phyloP scores from a whole-genome alignment of 1,140 invertebrate species.

The Drosophila parabipectinata region DNA sequence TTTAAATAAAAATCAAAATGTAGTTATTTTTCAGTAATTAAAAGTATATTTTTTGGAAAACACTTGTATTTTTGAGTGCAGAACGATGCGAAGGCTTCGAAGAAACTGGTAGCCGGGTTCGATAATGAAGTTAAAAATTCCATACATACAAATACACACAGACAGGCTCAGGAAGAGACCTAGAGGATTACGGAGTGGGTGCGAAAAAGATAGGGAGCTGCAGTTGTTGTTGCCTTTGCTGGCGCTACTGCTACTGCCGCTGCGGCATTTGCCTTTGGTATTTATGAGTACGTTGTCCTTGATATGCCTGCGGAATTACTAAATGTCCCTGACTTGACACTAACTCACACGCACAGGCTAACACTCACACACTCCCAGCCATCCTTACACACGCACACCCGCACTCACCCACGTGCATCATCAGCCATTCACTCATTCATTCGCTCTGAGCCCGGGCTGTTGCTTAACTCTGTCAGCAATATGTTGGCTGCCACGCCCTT shows the following conservation, averaged over 20 bases:
- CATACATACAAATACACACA: slow-evolving; percentile 78
- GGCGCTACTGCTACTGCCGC: slow-evolving; percentile 35
- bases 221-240: slow-evolving; percentile 45
- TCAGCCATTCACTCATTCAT: slow-evolving; percentile 64
- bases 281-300: slow-evolving; percentile 83
- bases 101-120: slow-evolving; percentile 58
- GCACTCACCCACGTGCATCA: slow-evolving; percentile 33
- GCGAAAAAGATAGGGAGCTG: slow-evolving; percentile 34
- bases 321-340: slow-evolving; percentile 81
- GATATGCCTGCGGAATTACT: slow-evolving; percentile 80
- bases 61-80: slow-evolving; percentile 9
- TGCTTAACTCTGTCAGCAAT: slow-evolving; percentile 72
- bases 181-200: not conserved
- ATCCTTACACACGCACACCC: slow-evolving; percentile 31
- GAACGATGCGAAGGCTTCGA: slow-evolving; percentile 28
- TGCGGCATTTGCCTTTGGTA: slow-evolving; percentile 79
- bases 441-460: slow-evolving; percentile 51
- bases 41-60: not conserved
- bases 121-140: slow-evolving; percentile 82
- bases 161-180: slow-evolving; percentile 34
- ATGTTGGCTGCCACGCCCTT: slow-evolving; percentile 64
- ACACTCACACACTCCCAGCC: slow-evolving; percentile 38
- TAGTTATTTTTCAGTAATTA: not conserved
- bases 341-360: slow-evolving; percentile 50
- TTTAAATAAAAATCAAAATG: too few species aligned